phyloP scores from a whole-genome alignment of 2,113 vertebrate species.

The Phaethon lepturus region DNA sequence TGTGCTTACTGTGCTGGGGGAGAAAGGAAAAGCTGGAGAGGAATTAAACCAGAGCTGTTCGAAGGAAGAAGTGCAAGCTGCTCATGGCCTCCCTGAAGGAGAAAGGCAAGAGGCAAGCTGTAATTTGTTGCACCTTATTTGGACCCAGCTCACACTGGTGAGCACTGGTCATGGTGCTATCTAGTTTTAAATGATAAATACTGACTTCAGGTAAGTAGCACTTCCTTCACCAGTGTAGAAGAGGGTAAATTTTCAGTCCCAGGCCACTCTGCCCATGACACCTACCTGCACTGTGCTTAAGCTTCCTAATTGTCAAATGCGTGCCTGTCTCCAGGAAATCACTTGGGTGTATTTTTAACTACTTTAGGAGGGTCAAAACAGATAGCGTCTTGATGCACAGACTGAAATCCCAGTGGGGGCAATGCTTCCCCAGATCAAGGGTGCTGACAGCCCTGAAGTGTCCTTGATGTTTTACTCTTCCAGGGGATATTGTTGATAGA shows the following conservation, averaged over 20 bases:
- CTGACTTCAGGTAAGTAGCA: not conserved
- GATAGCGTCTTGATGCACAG: not conserved
- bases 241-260: not conserved
- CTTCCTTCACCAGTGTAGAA: not conserved
- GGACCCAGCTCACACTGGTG: not conserved
- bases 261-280: not conserved
- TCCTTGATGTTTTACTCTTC: not conserved
- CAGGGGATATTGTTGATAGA: constrained; percentile 6
- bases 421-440: not conserved
- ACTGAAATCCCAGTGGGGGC: not conserved
- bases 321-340: not conserved
- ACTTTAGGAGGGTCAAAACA: not conserved
- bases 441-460: not conserved
- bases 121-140: not conserved
- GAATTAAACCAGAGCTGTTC: not conserved
- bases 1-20: rapidly evolving
- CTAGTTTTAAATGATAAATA: not conserved
- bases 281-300: not conserved
- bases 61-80: not conserved
- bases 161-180: too few species aligned
- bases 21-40: not conserved
- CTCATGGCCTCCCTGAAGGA: not conserved
- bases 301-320: not conserved
- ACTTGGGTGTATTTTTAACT: not conserved
- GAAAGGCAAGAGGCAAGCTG: not conserved